Evolutionary conservation across 1,140 invertebrate species (phyloP).

Genomic region (Vanessa atalanta): DNA sequence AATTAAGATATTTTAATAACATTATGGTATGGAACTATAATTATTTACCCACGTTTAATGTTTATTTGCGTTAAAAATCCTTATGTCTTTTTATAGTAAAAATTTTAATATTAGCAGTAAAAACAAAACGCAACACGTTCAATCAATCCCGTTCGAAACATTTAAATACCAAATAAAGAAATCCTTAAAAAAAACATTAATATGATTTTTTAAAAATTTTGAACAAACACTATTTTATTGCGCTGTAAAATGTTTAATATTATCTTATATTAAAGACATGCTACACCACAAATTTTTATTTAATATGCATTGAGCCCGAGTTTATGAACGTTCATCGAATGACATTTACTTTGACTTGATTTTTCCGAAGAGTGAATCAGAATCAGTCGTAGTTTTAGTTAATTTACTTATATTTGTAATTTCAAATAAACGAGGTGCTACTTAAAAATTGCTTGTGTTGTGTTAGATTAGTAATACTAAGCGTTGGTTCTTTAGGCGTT

Average conservation of each 20-base stretch:
- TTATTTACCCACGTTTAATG: no score
- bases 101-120: neutral
- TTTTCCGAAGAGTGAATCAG: slow-evolving; percentile 46
- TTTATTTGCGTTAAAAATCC: no score
- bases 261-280: no score
- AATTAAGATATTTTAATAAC: no score
- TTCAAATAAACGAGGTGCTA: slow-evolving; percentile 31
- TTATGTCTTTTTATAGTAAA: no score
- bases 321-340: slow-evolving; percentile 14
- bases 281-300: neutral
- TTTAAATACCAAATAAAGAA: neutral
- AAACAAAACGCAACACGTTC: slow-evolving; percentile 6
- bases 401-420: slow-evolving; percentile 36
- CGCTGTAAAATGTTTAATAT: no score
- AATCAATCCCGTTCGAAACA: neutral
- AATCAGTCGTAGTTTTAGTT: slow-evolving; percentile 46
- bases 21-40: no score
- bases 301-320: neutral
- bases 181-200: no score
- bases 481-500: slow-evolving; percentile 4
- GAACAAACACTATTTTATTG: no score
- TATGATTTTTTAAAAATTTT: no score
- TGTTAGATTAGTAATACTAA: slow-evolving; percentile 9
- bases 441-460: slow-evolving; percentile 28
- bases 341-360: slow-evolving; percentile 33